Conservation (phyloP, 2,888 invertebrate genomes). For the Pyrochroa serraticornis region DNA sequence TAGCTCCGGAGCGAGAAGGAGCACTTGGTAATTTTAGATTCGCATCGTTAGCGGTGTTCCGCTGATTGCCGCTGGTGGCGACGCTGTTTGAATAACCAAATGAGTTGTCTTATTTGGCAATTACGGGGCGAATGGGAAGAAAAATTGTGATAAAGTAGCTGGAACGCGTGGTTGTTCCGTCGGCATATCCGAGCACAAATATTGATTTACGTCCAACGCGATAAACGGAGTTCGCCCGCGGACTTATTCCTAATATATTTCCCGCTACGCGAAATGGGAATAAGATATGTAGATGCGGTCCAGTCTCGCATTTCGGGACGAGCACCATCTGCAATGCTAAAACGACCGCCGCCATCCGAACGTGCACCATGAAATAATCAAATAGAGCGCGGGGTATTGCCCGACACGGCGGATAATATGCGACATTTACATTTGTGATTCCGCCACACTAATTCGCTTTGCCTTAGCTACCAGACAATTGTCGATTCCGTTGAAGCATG, state of each 20-base stretch:
- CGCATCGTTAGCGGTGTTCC: conserved; percentile 34
- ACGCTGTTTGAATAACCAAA: conserved; percentile 45
- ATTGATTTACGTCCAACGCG: conserved; percentile 40
- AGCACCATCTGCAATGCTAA: conserved; percentile 45
- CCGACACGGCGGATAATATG: conserved; percentile 24
- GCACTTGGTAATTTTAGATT: conserved; percentile 33
- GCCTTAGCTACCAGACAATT: background rate
- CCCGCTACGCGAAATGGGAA: conserved; percentile 37
- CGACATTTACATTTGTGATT: conserved; percentile 32
- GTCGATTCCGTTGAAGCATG: background rate
- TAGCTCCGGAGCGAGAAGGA: conserved; percentile 17
- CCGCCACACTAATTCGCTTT: conserved; percentile 14
- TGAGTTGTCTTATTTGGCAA: conserved; percentile 46
- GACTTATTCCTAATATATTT: conserved; percentile 44
- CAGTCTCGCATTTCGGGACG: conserved; percentile 21
- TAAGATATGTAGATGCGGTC: conserved; percentile 47
- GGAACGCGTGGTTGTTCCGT: conserved; percentile 7
- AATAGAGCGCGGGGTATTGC: conserved; percentile 30
- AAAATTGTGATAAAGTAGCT: conserved; percentile 37
- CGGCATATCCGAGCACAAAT: conserved; percentile 32
- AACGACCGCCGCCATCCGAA: conserved; percentile 16
- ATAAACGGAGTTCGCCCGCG: conserved; percentile 32
- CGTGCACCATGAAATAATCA: conserved; percentile 35
- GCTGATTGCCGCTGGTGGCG: conserved; percentile 33
- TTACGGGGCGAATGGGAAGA: conserved; percentile 38